Base-by-base conservation (phyloP, 2,113 vertebrate species). In the Acanthochromis polyacanthus region DNA sequence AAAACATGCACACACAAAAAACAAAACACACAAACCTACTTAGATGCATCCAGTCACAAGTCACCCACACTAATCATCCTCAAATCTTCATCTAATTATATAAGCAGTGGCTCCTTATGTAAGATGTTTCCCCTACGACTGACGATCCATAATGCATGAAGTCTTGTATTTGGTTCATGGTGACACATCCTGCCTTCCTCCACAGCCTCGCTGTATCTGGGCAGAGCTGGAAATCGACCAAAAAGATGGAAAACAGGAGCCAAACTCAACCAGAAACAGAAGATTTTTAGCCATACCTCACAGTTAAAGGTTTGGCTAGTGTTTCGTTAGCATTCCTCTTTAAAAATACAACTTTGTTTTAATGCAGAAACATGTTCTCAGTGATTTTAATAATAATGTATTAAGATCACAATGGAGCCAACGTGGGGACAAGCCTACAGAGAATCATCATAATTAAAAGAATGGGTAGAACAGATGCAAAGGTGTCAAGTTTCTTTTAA, bases 141-240 rank as follows among this genome's bases (percentile, higher is more conserved):
- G 68, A 63, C 48, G 55, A 85, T 91, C 78, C 83, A 90, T 91
- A 91, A 91, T 90, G 71, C 78, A 93, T 88, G 81, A 89, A 72
- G 64, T 66, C 74, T 82, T 85, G 78, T 78, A 81, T 90, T 89
- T 86, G 72, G 73, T 86, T 85, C 83, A 85, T 64, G 80, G 87
- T 86, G 88, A 91, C 87, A 87, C 81, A 83, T 89, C 61, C 57
- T 61, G 68, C 84, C 81, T 88, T 88, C 84, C 72, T 89, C 59
- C 80, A 57, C 79, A 38, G 75, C 48, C 62, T 73, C 5, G 0
- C 73, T 77, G 79, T 84, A 79, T 83, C 82, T 45, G 79, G 82
- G 69, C 85, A 89, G 80, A 85, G 4, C 52, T 23, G 66, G 10
- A 80, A 56, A 65, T 38, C 50, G 50, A 62, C 20, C 46, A 52